Conservation (phyloP, 2,113 vertebrate species). For the Felis chaus region DNA sequence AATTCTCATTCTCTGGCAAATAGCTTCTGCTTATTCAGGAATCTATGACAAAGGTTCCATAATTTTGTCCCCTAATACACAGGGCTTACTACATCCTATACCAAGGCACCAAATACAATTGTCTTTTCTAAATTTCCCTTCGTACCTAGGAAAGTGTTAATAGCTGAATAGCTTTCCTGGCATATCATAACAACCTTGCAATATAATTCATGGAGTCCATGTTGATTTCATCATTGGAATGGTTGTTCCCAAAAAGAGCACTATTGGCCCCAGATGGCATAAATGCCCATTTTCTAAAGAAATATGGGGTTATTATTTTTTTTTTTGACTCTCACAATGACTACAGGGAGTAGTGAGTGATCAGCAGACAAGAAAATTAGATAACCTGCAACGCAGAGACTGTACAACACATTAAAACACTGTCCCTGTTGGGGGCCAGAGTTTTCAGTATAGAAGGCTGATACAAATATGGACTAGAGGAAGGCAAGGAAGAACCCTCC, state of each 20-base stretch:
- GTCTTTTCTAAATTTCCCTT: not conserved
- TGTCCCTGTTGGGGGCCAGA: not conserved
- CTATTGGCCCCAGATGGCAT: too few species aligned
- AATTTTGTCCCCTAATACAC: not conserved
- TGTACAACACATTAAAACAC: not conserved
- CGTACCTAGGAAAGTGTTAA: not conserved
- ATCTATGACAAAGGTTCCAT: not conserved
- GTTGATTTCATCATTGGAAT: not conserved
- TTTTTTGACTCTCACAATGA: not conserved
- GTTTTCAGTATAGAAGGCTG: not conserved
- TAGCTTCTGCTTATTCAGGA: not conserved
- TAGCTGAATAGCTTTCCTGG: not conserved
- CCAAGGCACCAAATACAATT: not conserved
- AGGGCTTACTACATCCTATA: not conserved
- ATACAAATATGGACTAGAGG: not conserved
- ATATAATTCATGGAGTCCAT: not conserved
- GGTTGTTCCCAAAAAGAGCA: not conserved
- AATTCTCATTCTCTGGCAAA: not conserved
- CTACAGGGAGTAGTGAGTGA: not conserved
- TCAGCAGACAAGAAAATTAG: not conserved
- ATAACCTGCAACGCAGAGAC: not conserved
- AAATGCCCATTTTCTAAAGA: too few species aligned
- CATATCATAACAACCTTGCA: not conserved
- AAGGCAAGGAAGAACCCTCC: not conserved
- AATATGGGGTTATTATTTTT: not conserved